Base-by-base conservation (phyloP, 2,888 invertebrate species). In the Thecocarcelia acutangulata region DNA sequence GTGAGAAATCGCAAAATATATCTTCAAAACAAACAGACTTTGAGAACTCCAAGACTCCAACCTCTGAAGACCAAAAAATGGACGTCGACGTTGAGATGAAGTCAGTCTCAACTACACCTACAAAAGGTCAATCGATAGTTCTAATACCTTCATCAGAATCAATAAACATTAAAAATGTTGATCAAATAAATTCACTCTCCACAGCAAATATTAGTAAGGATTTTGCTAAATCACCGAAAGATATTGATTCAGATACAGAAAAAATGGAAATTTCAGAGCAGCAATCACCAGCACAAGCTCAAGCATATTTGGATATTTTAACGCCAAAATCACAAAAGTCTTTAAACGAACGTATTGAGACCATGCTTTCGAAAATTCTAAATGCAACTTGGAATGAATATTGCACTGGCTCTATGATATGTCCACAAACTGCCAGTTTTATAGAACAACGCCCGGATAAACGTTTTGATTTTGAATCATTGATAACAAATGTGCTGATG, bases 361-460 rank as follows among this genome's bases (percentile, higher is more conserved):
- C 91, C 70, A 92, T 94, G 83, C 92, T 95, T 59, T 94, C 94
- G 1, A 93, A 94, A 86, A 93, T 96, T 73, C 90, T 96, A 17
- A 94, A 94, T 88, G 94, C 94, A 44, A 94, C 95, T 2, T 96
- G 95, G 94, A 93, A 93, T 81, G 93, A 93, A 85, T 92, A 92
- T 63, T 92, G 92, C 86, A 91, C 91, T 85, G 93, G 93, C 89
- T 87, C 87, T 79, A 92, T 92, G 84, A 93, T 93, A 84, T 93
- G 93, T 84, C 92, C 92, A 84, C 92, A 92, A 82, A 93, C 93
- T 63, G 93, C 93, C 54, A 91, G 92, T 69, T 90, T 93, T 84
- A 90, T 92, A 82, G 93, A 93, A 88, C 92, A 92, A 85, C 92
- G 92, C 86, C 90, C 91, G 88, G 89, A 91, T 91, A 83, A 87